A percentile compares a stretch with the other conserved stretches of the same genome.
phyloP scores from a whole-genome alignment of 2,888 invertebrate species.

The Phyllotreta striolata region DNA sequence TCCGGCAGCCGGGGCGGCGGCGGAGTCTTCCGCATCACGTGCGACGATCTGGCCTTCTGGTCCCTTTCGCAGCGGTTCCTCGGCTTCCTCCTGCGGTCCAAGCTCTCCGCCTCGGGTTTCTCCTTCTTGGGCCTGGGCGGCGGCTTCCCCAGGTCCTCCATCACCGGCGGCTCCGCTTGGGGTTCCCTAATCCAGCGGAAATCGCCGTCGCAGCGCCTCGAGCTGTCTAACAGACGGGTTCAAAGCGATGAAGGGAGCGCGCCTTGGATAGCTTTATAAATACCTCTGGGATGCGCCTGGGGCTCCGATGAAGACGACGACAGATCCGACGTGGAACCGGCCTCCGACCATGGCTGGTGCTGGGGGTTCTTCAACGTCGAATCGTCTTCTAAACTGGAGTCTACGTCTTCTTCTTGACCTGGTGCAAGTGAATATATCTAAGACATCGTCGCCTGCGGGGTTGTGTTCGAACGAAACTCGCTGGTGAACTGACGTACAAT shows the following conservation, averaged over 20 bases:
- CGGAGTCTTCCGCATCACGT: slow-evolving; percentile 59
- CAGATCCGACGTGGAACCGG: slow-evolving; percentile 58
- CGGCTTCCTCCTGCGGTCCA: slow-evolving; percentile 63
- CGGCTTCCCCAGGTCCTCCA: slow-evolving; percentile 48
- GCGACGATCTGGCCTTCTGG: slow-evolving; percentile 70
- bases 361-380: slow-evolving; percentile 68
- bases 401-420: slow-evolving; percentile 55
- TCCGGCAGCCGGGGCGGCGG: slow-evolving; percentile 34
- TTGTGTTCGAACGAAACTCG: too few relatives aligned
- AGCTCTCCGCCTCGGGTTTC: slow-evolving; percentile 62
- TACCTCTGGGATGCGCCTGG: slow-evolving; percentile 51
- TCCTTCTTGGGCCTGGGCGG: slow-evolving; percentile 53
- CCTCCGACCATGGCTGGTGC: slow-evolving; percentile 60
- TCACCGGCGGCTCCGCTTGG: slow-evolving; percentile 48
- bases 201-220: slow-evolving; percentile 71
- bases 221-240: slow-evolving; percentile 61
- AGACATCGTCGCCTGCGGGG: background rate
- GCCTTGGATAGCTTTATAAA: background rate
- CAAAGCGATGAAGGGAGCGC: background rate
- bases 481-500: too few relatives aligned
- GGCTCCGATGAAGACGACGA: slow-evolving; percentile 56
- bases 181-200: slow-evolving; percentile 70
- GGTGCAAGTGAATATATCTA: slow-evolving; percentile 33
- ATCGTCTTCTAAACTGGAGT: slow-evolving; percentile 68
- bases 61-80: slow-evolving; percentile 66